Evolutionary conservation across 2,797 vertebrate genomes (phyloP), one percentile per base, ranked within the genome.

Genomic region (Phoebastria nigripes): DNA sequence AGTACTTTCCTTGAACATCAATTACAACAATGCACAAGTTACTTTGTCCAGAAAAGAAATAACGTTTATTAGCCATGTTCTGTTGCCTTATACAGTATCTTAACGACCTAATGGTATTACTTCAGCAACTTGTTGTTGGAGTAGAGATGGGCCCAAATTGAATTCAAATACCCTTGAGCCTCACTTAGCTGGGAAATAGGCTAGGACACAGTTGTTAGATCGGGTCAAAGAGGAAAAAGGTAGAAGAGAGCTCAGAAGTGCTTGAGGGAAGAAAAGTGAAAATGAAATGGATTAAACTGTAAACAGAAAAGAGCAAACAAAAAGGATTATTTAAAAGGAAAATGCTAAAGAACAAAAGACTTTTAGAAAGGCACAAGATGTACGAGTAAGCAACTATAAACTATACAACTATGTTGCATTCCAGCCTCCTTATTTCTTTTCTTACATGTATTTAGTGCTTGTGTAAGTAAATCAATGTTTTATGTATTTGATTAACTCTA

Each of bases 131-230:
- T 73, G 82, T n/a, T 93, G 59, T 71, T 46, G 1, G 67, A 94
- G 83, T 82, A 71, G 87, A 90, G 66, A 90, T 89, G 91, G 77
- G 47, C 44, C 77, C 90, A 94, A 96, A 97, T 82, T 95, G 73
- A 96, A 95, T 97, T 63, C 81, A 95, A 92, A 97, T 87, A 96
- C 94, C 88, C 88, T 92, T 95, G 90, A 95, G 96, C 81, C 74
- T 93, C 84, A 94, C 80, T 94, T 96, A 94, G 81, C 80, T 89
- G 71, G 62, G 83, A 96, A 93, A 92, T 70, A 90, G 89, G 91
- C 74, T 94, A 92, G 90, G 93, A 93, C 83, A 95, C 80, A 95
- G 91, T 90, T 85, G 94, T 95, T 95, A 94, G 87, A 67, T 81
- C 29, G 4, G 93, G 96, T 93, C 96, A 95, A 89, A 95, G 78